phyloP scores from a whole-genome alignment of 2,888 invertebrate genomes.

The Agrotis puta region DNA sequence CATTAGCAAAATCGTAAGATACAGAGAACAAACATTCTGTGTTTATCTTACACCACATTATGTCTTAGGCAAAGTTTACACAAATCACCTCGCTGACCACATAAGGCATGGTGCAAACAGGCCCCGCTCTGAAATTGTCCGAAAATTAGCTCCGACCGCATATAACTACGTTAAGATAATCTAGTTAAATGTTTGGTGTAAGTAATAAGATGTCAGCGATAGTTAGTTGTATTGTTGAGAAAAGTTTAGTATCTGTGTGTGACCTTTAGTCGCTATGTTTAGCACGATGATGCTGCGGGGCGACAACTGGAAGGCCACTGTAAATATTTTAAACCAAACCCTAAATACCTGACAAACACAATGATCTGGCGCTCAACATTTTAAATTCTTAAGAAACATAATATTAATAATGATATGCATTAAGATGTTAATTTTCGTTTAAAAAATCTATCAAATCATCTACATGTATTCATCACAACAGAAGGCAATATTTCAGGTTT shows the following conservation, averaged over 20 bases:
- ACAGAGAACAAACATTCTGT: slow-evolving; percentile 16
- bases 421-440: too few relatives aligned
- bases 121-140: slow-evolving; percentile 85
- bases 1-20: slow-evolving; percentile 28
- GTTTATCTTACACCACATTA: slow-evolving; percentile 50
- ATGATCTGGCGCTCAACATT: too few relatives aligned
- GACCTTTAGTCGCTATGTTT: not conserved
- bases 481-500: not conserved
- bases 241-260: not conserved
- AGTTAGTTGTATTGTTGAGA: not conserved
- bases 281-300: too few relatives aligned
- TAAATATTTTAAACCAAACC: too few relatives aligned
- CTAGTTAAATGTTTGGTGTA: slow-evolving; percentile 74
- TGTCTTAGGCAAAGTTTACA: slow-evolving; percentile 46
- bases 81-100: slow-evolving; percentile 69
- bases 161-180: slow-evolving; percentile 90
- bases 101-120: slow-evolving; percentile 70
- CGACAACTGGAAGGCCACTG: too few relatives aligned
- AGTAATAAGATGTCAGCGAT: slow-evolving; percentile 51
- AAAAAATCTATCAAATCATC: too few relatives aligned
- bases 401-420: too few relatives aligned
- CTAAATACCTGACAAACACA: too few relatives aligned
- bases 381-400: too few relatives aligned
- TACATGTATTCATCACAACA: too few relatives aligned
- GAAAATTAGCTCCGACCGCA: slow-evolving; percentile 90